phyloP scores from a whole-genome alignment of 2,888 invertebrate species.

The Leptinotarsa rubiginosa region DNA sequence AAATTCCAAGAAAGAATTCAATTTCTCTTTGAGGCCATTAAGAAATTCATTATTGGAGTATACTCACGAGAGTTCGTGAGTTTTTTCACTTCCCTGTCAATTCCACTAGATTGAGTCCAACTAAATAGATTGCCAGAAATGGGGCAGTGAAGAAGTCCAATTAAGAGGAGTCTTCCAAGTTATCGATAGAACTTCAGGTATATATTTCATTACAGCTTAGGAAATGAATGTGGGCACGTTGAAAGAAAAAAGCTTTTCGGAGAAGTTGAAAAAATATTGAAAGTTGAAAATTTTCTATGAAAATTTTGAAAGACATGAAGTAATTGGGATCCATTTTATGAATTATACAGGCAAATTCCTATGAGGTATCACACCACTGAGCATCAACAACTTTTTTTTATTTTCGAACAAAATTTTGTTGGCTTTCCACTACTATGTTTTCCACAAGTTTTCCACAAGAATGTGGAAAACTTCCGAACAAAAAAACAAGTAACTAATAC shows the following conservation, averaged over 20 bases:
- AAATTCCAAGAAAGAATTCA: conserved; percentile 24
- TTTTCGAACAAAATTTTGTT: too few relatives aligned
- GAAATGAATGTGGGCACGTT: conserved; percentile 1
- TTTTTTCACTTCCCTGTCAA: conserved; percentile 41
- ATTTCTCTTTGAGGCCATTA: conserved; percentile 37
- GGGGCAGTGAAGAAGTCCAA: conserved; percentile 39
- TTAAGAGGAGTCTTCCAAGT: conserved; percentile 27
- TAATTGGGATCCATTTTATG: too few relatives aligned
- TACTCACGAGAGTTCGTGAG: conserved; percentile 34
- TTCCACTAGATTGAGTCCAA: conserved; percentile 41
- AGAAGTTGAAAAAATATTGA: background rate
- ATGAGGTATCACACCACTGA: too few relatives aligned
- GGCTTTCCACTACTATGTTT: too few relatives aligned
- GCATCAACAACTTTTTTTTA: too few relatives aligned
- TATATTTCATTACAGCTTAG: conserved; percentile 12
- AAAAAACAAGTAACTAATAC: too few relatives aligned
- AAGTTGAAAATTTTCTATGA: too few relatives aligned
- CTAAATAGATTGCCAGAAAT: conserved; percentile 43
- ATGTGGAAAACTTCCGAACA: too few relatives aligned
- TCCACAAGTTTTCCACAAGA: too few relatives aligned
- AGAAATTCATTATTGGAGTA: conserved; percentile 40
- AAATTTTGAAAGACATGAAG: too few relatives aligned
- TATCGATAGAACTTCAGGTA: conserved; percentile 12
- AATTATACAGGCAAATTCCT: too few relatives aligned
- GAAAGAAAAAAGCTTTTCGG: background rate